These are phyloP conservation scores for Nymphalis polychloros DNA, from an alignment of 2,888 invertebrate genomes.

Conservation along the genomic window DNA sequence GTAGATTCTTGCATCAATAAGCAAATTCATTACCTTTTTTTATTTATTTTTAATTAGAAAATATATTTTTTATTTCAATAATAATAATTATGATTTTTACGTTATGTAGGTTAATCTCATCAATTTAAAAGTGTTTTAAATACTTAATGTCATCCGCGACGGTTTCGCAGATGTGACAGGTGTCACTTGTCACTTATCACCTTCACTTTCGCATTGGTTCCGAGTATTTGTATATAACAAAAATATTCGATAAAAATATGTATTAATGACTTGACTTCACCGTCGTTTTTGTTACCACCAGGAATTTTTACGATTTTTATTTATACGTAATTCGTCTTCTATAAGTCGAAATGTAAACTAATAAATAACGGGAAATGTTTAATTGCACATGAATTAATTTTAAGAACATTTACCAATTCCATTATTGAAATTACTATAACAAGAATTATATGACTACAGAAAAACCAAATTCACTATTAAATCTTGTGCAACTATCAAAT, in stretches of 20 bases:
- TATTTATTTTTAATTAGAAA: no score
- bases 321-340: not conserved
- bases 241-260: not conserved
- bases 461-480: no score
- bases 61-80: not conserved
- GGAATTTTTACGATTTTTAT: not conserved
- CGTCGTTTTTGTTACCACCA: not conserved
- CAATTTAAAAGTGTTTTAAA: not conserved
- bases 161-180: conserved; percentile 21
- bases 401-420: no score
- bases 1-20: no score
- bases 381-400: no score
- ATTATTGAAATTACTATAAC: no score
- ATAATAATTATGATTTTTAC: not conserved
- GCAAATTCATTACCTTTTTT: no score
- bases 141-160: conserved; percentile 14
- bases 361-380: not conserved
- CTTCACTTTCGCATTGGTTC: not conserved
- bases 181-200: conserved; percentile 23
- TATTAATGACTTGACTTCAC: not conserved
- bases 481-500: no score
- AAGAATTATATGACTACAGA: no score
- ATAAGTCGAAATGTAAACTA: not conserved
- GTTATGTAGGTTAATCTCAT: not conserved
- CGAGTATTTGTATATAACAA: not conserved